Evolutionary conservation across 1,140 invertebrate genomes (phyloP), one percentile per base, ranked within the genome.

Genomic region (Drosophila oshimai): DNA sequence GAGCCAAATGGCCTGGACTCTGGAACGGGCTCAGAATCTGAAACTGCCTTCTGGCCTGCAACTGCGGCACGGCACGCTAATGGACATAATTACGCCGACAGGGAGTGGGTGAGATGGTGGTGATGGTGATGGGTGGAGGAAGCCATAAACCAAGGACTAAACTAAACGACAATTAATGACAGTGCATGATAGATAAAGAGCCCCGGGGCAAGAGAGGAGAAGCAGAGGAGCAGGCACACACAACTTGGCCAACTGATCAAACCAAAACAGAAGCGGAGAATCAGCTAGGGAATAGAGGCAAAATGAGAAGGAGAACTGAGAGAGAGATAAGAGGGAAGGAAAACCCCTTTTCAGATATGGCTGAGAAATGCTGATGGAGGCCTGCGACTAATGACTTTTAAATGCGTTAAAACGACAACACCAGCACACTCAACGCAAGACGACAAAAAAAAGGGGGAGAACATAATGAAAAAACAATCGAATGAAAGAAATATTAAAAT

Each of bases 311-410:
- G 47, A 54, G 34, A 41, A 51, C 34, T 6, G 4, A 7, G 5
- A 17, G 22, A 34, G 44, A 33, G 28, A 15, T 28, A 58, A 33
- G 28, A 15, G 37, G 10, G 22, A 29, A 62, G 55, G 45, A 33
- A 58, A 60, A 31, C 36, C 28, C 47, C 26, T 6, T 36, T 6
- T 29, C 41, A 55, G 29, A 49, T 62, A 62, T 37, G 41, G 13
- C 57, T 10, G 61, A 22, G 24, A 64, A 64, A 65, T 62, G 65
- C 50, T 39, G 39, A 29, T 45, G 64, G 44, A 74, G 68, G 62
- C 64, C 79, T 83, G 78, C 69, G 55, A 68, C 80, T 84, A 84
- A 84, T 84, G 79, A 86, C 70, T 84, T 84, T 84, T 84, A 75
- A 84, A 84, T 84, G 79, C 74, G 72, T 71, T 78, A 62, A 76